Evolutionary conservation across 1,140 invertebrate genomes (phyloP).

Genomic region (Anadara kagoshimensis): DNA sequence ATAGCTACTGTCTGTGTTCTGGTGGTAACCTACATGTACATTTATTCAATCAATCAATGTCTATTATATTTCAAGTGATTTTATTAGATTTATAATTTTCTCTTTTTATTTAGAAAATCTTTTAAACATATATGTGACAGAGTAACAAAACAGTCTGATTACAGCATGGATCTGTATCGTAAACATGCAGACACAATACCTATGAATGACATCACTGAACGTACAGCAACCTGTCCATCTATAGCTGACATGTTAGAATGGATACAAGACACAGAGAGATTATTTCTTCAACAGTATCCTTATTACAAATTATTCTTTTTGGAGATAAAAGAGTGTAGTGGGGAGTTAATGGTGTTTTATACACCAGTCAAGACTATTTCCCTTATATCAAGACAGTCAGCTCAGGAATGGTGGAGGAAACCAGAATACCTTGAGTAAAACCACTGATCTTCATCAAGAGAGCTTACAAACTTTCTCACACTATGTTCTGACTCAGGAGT

Average conservation of each 20-base stretch:
- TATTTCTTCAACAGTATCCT: conserved; percentile 50
- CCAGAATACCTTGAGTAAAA: too few relatives aligned
- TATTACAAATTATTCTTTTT: neutral
- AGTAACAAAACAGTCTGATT: conserved; percentile 34
- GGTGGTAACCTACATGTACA: too few relatives aligned
- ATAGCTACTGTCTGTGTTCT: too few relatives aligned
- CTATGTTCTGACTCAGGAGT: too few relatives aligned
- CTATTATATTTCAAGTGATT: neutral
- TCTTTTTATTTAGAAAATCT: conserved; percentile 18
- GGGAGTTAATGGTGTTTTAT: neutral
- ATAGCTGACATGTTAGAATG: conserved; percentile 48
- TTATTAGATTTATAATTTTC: neutral
- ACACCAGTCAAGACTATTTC: neutral
- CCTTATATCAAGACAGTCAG: neutral
- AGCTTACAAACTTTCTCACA: too few relatives aligned
- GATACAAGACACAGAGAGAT: conserved; percentile 34
- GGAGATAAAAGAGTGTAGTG: neutral
- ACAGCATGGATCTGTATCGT: conserved; percentile 14
- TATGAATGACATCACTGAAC: conserved; percentile 14
- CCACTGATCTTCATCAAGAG: too few relatives aligned
- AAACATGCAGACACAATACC: conserved; percentile 22
- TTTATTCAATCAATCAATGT: too few relatives aligned
- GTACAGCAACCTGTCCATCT: conserved; percentile 37
- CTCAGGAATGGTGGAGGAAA: too few relatives aligned
- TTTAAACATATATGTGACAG: conserved; percentile 37